A percentile compares a stretch with the other conserved stretches of the same genome.
Evolutionary conservation across 2,113 vertebrate species (phyloP).

Genomic region (Crocuta crocuta): DNA sequence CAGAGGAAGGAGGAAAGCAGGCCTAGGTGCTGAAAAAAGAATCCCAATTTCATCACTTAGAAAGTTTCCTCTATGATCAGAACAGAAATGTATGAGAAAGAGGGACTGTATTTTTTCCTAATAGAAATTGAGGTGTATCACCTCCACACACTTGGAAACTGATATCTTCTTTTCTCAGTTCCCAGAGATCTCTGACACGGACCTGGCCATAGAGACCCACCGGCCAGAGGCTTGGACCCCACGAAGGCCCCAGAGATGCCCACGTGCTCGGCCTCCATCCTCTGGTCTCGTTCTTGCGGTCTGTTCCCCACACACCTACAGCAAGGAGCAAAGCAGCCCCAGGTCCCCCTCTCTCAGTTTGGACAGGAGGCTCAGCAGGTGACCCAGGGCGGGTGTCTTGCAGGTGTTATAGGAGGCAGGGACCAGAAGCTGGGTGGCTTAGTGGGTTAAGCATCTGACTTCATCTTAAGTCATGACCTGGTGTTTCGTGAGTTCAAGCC

Average conservation of each 20-base stretch:
- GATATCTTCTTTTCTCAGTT: neutral
- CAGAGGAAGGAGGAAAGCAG: neutral
- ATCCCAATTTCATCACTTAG: neutral
- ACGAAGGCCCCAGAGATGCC: neutral
- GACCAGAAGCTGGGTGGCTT: neutral
- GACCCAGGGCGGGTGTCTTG: too few species aligned
- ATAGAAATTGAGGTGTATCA: neutral
- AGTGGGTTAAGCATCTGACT: too few species aligned
- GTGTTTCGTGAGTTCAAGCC: too few species aligned
- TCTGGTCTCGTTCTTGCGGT: neutral
- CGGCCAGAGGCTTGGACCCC: neutral
- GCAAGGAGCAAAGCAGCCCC: rapidly evolving
- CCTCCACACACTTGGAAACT: neutral
- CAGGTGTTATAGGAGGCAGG: neutral
- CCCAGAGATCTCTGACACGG: neutral
- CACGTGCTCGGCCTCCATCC: neutral
- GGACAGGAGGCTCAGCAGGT: neutral
- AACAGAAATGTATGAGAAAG: neutral
- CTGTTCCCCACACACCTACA: neutral
- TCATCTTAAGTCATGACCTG: too few species aligned
- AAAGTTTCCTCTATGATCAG: neutral
- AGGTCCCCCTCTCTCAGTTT: neutral
- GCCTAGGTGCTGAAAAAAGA: neutral
- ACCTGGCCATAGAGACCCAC: neutral
- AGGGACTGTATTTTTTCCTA: neutral